Evolutionary conservation across 2,888 invertebrate species (phyloP).

Genomic region (Morinoia aosen): DNA sequence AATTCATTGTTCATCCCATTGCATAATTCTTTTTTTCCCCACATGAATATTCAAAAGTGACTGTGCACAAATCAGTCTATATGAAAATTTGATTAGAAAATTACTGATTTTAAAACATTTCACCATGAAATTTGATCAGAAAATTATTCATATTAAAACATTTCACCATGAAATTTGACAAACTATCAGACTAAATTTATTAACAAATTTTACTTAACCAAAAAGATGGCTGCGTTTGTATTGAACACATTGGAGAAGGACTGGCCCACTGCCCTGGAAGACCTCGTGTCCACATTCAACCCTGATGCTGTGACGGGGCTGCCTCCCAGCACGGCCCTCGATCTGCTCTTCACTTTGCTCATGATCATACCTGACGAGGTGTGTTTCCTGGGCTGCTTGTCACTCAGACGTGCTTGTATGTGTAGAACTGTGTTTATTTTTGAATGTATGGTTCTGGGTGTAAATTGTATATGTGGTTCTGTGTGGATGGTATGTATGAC

Average conservation of each 20-base stretch:
- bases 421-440: background rate
- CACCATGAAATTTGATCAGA: no score
- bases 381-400: background rate
- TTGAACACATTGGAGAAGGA: conserved; percentile 64
- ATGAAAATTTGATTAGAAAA: no score
- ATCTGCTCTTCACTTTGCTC: conserved; percentile 62
- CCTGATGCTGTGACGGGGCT: conserved; percentile 65
- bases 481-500: no score
- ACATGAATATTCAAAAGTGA: no score
- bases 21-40: no score
- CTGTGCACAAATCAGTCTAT: no score
- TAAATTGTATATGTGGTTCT: no score
- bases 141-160: no score
- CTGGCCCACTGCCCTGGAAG: conserved; percentile 66
- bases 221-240: conserved; percentile 65
- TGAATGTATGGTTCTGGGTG: background rate
- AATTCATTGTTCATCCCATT: no score
- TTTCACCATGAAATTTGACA: no score
- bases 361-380: conserved; percentile 67
- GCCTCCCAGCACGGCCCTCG: conserved; percentile 61
- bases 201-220: background rate
- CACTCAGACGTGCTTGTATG: background rate
- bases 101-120: no score
- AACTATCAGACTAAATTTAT: no score
- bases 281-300: conserved; percentile 65